phyloP scores from a whole-genome alignment of 2,113 vertebrate genomes.

The Diglossa brunneiventris region DNA sequence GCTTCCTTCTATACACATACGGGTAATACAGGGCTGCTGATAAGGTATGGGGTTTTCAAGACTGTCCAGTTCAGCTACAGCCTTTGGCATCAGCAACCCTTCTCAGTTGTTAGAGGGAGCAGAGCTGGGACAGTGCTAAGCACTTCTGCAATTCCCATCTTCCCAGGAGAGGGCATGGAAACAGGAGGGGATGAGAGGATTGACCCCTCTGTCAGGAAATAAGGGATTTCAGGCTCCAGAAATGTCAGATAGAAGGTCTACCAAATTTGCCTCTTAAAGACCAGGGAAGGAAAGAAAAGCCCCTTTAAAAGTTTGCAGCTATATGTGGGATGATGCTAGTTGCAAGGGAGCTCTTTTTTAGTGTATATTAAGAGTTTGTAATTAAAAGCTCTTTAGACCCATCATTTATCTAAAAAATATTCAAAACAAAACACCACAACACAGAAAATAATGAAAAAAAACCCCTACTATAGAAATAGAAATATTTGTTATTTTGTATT shows the following conservation, averaged over 20 bases:
- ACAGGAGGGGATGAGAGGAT: not conserved
- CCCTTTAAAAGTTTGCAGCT: not conserved
- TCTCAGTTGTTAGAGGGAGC: not conserved
- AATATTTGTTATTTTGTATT: not conserved
- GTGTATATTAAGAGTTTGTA: not conserved
- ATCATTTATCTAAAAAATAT: not conserved
- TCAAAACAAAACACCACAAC: not conserved
- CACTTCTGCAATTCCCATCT: not conserved
- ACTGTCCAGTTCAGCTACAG: not conserved
- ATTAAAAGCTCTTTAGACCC: slow-evolving; percentile 17
- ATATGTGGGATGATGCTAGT: not conserved
- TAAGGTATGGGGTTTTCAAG: not conserved
- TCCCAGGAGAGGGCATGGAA: not conserved
- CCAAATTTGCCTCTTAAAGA: not conserved
- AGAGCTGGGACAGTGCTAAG: accelerated
- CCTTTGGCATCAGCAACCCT: not conserved
- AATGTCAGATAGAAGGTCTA: not conserved
- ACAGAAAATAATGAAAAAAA: not conserved
- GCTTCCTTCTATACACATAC: not conserved
- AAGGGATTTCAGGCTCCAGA: not conserved
- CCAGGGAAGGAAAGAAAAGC: not conserved
- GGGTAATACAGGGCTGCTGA: not conserved
- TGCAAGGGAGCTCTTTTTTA: not conserved
- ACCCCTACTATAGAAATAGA: not conserved
- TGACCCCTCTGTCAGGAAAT: not conserved